Evolutionary conservation across 1,140 invertebrate genomes (phyloP), one percentile per base, ranked within the genome.

Genomic region (Aphelenchoides fujianensis): DNA sequence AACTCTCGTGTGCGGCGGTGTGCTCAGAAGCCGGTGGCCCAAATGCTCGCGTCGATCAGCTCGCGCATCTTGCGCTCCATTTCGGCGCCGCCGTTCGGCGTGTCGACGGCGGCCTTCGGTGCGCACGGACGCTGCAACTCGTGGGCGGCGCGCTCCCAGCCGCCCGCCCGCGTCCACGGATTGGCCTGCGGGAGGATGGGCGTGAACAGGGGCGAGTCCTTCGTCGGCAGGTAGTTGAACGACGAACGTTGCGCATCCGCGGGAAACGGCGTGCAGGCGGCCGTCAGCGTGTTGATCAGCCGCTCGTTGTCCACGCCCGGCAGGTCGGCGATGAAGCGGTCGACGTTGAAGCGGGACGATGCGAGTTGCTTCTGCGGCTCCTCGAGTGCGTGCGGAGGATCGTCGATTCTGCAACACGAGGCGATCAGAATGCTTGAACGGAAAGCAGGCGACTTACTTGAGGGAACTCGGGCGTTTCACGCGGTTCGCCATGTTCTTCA

Each of bases 301-400:
- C 61, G 37, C 12, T 3, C 52, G 32, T 62, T 62, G 54, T 78
- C 69, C 12, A 34, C 30, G 1, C 27, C 28, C 0, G 72, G 72
- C 19, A 76, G 7, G 64, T 78, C 74, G 16, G 75, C 70, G 41
- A 77, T 77, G 71, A 77, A 77, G 52, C 59, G 32, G 54, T 77
- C 75, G 35, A 77, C 76, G 52, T 77, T 74, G 41, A 77, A 77
- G 54, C 35, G 30, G 9, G 75, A 74, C 31, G 72, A 12, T n/a
- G n/a, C n/a, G n/a, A n/a, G n/a, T 30, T 48, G 63, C 32, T 66
- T 66, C 12, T 66, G 27, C 19, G 31, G n/a, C 30, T 31, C 63
- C 12, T 12, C 1, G 36, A 41, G 37, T 16, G 5, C 34, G 5
- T 27, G 5, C 34, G 36, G 27, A 19, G 16, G 63, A 66, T 66